Evolutionary conservation across 1,140 invertebrate genomes (phyloP).

Genomic region (Leptinotarsa defecta): DNA sequence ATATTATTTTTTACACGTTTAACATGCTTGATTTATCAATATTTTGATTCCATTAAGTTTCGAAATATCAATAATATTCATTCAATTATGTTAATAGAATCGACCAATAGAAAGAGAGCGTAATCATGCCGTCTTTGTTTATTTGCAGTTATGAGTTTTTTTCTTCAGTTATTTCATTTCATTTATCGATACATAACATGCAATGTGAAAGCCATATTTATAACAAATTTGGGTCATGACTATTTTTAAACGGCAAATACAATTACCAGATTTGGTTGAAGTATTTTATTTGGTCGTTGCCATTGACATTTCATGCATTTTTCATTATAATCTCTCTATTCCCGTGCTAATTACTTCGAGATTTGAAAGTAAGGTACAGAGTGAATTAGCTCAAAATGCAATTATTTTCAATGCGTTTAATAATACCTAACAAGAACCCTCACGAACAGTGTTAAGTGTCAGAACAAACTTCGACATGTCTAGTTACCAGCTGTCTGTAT

Average conservation of each 20-base stretch:
- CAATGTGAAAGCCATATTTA: slow-evolving; percentile 9
- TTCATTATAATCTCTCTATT: not conserved
- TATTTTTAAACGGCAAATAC: slow-evolving; percentile 19
- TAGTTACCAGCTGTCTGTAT: no score
- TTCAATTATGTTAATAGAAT: not conserved
- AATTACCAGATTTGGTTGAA: slow-evolving; percentile 14
- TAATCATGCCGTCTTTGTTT: not conserved
- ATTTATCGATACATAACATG: not conserved
- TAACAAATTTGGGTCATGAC: slow-evolving; percentile 22
- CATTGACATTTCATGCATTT: slow-evolving; percentile 19
- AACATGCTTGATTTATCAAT: slow-evolving; percentile 3
- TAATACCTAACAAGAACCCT: no score
- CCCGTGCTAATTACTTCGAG: not conserved
- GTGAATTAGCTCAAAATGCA: not conserved
- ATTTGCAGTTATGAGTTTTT: not conserved
- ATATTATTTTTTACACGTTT: not conserved
- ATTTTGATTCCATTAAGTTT: not conserved
- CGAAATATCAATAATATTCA: not conserved
- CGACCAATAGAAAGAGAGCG: not conserved
- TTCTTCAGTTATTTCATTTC: not conserved
- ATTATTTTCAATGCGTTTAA: no score
- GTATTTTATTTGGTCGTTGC: slow-evolving; percentile 7
- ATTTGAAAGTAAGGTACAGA: not conserved
- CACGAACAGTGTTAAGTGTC: no score
- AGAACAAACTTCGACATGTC: no score